Evolutionary conservation across 2,113 vertebrate species (phyloP), one percentile per base, ranked within the genome.

Genomic region (Aegypius monachus): DNA sequence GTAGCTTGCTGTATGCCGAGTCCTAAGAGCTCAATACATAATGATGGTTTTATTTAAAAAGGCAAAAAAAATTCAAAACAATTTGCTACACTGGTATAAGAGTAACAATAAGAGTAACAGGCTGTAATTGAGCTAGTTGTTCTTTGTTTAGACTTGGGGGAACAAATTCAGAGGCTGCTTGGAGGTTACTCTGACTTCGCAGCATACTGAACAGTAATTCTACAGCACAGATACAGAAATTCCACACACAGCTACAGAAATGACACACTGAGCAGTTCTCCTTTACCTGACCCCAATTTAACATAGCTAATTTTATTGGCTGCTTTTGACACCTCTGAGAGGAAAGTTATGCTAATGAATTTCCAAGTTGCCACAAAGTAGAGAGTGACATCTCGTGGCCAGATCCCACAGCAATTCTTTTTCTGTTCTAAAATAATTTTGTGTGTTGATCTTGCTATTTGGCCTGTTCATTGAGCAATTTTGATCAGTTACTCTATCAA

Each of bases 361-460:
- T 52, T 65, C 38, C 26, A 27, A 27, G 31, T 23, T 91, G 40
- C 52, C 59, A 31, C 71, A 13, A 77, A 81, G 86, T 4, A 43
- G 81, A 96, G 81, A 70, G 95, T 94, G 96, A 93, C 95, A 94
- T 95, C 87, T 97, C 7, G 68, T 95, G 95, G 94, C 40, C 80
- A 74, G n/a, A 82, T 59, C 11, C 53, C 25, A 74, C 53, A 83
- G 61, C 34, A 53, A 0, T 62, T 85, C 27, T 55, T 50, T n/a
- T 67, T 48, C 36, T 81, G 15, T 65, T 82, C 40, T 34, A 23
- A 18, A 75, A 27, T 34, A 9, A 2, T 50, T 62, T 23, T 58
- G 40, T 72, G 59, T 48, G 45, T 62, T 83, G 40, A 6, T 79
- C 22, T 77, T 81, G 61, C 14, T 65, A 1, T 42, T 75, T 55